Evolutionary conservation across 1,140 invertebrate species (phyloP), one percentile per base, ranked within the genome.

Genomic region (Theocolax elegans): DNA sequence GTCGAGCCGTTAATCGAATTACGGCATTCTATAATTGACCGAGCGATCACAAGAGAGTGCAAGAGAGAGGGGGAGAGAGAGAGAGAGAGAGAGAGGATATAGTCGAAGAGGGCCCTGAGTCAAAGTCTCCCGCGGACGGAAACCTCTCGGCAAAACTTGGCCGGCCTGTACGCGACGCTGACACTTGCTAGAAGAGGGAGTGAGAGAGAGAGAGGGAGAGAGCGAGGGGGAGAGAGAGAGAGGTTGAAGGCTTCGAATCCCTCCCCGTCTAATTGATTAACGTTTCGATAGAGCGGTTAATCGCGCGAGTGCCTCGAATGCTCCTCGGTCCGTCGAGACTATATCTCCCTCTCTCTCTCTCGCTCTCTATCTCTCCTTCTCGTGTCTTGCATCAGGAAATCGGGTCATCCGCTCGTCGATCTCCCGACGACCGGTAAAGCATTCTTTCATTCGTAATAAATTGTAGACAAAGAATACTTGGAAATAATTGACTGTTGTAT

Each of bases 211-310:
- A n/a, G n/a, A n/a, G n/a, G n/a, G n/a, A n/a, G n/a, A n/a, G n/a
- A n/a, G n/a, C n/a, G n/a, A n/a, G n/a, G n/a, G n/a, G n/a, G n/a
- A n/a, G n/a, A n/a, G n/a, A n/a, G n/a, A n/a, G n/a, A n/a, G n/a
- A n/a, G n/a, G n/a, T n/a, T n/a, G n/a, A n/a, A n/a, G n/a, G n/a
- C n/a, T n/a, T n/a, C n/a, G n/a, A n/a, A n/a, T n/a, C 46, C 19
- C 6, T 51, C 15, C 29, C 3, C 13, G 13, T n/a, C 31, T 19
- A 53, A 65, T 65, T 53, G 49, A 65, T 64, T 64, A 64, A 27
- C 62, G 19, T 25, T 53, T 13, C 48, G 48, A 53, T 65, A 3
- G 62, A 51, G 13, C 31, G 62, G 62, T 65, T 51, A 54, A 65
- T 65, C 46, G 62, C 35, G 40, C 59, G 44, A 63, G 59, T 63